These are phyloP conservation scores for Blastobasis adustella DNA, from an alignment of 2,888 invertebrate species.

Conservation along the genomic window DNA sequence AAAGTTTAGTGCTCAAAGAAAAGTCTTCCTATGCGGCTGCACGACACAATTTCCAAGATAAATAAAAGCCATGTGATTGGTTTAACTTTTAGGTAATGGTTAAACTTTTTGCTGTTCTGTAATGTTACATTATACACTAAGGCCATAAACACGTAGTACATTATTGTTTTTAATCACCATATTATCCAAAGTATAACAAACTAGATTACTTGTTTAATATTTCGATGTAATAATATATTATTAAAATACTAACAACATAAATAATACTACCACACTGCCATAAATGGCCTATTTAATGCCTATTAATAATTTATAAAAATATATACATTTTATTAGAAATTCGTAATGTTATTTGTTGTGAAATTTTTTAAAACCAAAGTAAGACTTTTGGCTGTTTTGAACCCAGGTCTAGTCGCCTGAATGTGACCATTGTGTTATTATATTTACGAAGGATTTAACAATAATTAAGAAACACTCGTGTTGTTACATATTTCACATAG, in stretches of 20 bases:
- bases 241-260: too few species aligned
- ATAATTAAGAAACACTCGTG: slow-evolving; percentile 31
- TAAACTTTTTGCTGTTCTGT: too few species aligned
- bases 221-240: too few species aligned
- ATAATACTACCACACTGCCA: slow-evolving; percentile 47
- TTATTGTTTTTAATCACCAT: too few species aligned
- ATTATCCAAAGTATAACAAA: too few species aligned
- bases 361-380: slow-evolving; percentile 58
- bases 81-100: too few species aligned
- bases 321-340: slow-evolving; percentile 20
- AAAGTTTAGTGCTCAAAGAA: too few species aligned
- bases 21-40: too few species aligned
- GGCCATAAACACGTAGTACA: too few species aligned
- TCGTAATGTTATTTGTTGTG: slow-evolving; percentile 39
- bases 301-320: slow-evolving; percentile 17
- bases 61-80: too few species aligned
- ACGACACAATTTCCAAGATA: too few species aligned
- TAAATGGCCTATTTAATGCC: slow-evolving; percentile 45
- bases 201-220: background rate
- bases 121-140: too few species aligned
- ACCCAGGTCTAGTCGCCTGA: slow-evolving; percentile 55
- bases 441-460: slow-evolving; percentile 39
- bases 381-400: slow-evolving; percentile 52
- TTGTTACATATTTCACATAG: slow-evolving; percentile 34
- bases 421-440: slow-evolving; percentile 32